Percentiles rank a stretch among this genome's conserved stretches.
These are phyloP conservation scores for Bubo blakistoni DNA, from an alignment of 2,113 vertebrate genomes.

Conservation along the genomic window DNA sequence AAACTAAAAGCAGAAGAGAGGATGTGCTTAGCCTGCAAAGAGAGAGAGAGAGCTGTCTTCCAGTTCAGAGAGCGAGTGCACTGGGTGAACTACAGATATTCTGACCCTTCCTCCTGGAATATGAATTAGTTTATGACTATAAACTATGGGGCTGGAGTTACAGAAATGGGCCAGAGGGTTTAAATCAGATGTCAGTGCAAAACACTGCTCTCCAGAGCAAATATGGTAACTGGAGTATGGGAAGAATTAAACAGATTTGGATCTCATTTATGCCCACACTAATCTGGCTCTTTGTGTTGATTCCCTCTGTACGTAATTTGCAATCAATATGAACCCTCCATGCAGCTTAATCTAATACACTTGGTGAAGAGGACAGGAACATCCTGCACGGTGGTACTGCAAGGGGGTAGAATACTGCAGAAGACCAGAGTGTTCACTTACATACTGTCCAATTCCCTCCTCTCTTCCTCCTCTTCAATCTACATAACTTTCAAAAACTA, in stretches of 20 bases:
- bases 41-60: neutral
- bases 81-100: neutral
- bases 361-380: neutral
- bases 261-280: neutral
- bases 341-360: neutral
- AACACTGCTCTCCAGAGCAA: neutral
- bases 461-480: neutral
- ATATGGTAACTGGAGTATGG: neutral
- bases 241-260: neutral
- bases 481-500: neutral
- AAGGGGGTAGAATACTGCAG: neutral
- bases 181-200: neutral
- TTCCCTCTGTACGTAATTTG: neutral
- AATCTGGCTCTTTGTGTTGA: neutral
- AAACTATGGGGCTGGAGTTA: neutral
- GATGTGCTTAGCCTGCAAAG: neutral
- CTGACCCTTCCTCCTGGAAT: neutral
- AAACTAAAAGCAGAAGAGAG: neutral
- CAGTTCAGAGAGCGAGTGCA: neutral
- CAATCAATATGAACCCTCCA: neutral
- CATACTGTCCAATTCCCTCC: neutral
- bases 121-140: neutral
- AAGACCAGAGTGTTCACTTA: neutral
- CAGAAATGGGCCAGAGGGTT: neutral
- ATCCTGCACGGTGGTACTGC: rapidly evolving